Percentiles rank a stretch among this genome's conserved stretches.
Conservation (phyloP, 2,888 invertebrate genomes). For the Philhelius pedissequus region DNA sequence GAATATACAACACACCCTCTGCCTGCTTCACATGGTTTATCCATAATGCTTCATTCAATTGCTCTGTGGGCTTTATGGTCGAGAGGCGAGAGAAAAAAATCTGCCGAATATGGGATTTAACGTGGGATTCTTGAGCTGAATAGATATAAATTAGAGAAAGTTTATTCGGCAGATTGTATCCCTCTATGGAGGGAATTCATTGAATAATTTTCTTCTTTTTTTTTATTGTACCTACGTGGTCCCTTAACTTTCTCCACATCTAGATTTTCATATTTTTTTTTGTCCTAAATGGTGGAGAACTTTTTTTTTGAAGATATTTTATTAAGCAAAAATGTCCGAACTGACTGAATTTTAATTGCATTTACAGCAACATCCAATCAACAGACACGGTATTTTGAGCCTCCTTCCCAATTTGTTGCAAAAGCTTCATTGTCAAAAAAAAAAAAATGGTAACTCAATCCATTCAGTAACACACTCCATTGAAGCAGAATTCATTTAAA, state of each 20-base stretch:
- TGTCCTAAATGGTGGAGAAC: background rate
- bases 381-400: background rate
- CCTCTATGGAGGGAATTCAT: background rate
- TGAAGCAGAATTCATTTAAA: slow-evolving; percentile 57
- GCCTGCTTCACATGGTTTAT: background rate
- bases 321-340: background rate
- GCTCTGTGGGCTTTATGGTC: background rate
- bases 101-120: slow-evolving; percentile 24
- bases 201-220: background rate
- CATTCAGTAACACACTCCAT: slow-evolving; percentile 46
- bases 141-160: slow-evolving; percentile 52
- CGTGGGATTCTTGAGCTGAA: slow-evolving; percentile 16
- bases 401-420: background rate
- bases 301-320: background rate
- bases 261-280: slow-evolving; percentile 15
- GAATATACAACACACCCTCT: slow-evolving; percentile 24
- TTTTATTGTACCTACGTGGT: too few species aligned
- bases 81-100: background rate
- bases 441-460: slow-evolving; percentile 1
- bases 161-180: slow-evolving; percentile 19
- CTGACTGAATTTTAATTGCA: slow-evolving; percentile 47
- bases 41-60: slow-evolving; percentile 11
- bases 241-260: slow-evolving; percentile 10
- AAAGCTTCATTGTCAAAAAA: slow-evolving; percentile 11
- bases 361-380: slow-evolving; percentile 37